Evolutionary conservation across 2,797 vertebrate species (phyloP), one percentile per base, ranked within the genome.

Genomic region (Halcyon chelicuti): DNA sequence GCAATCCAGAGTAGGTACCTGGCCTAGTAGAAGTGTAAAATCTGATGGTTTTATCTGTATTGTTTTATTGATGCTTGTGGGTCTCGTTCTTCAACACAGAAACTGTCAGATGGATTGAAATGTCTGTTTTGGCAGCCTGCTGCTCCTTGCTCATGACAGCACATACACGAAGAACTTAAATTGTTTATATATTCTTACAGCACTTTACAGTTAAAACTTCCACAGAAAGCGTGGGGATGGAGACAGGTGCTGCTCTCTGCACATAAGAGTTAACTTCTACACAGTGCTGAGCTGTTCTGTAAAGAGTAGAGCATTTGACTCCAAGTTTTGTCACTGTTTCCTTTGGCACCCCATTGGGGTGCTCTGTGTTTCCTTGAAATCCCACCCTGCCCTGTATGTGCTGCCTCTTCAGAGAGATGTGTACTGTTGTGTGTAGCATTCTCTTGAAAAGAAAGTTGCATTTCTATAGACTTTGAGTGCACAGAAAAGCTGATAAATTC

Each of bases 221-320:
- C 46, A 29, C 40, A 55, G 3, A 31, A 91, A 66, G 14, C 2
- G 0, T 37, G 5, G 28, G 55, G 21, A 40, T 42, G 39, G 28
- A 57, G 52, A 63, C 12, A 71, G 60, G 39, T 71, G 77, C 63
- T 87, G n/a, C 33, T 58, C 10, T 87, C 10, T 87, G 44, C 35
- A 8, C 13, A 62, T 18, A 5, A 40, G 68, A 19, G 54, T 70
- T 66, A 9, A 51, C 86, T 78, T 52, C 60, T 72, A 2, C 25
- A 54, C 31, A 33, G 28, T 23, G 10, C 29, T 49, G 74, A 79
- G 22, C 31, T 68, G 66, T 57, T 4, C 42, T 66, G 0, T n/a
- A 6, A 58, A 7, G 5, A 42, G 2, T 0, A 7, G 39, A 33
- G 31, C 0, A 1, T 70, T 39, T 33, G 35, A 28, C 22, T 70